phyloP scores from a whole-genome alignment of 2,113 vertebrate species.

The Eclectus roratus region DNA sequence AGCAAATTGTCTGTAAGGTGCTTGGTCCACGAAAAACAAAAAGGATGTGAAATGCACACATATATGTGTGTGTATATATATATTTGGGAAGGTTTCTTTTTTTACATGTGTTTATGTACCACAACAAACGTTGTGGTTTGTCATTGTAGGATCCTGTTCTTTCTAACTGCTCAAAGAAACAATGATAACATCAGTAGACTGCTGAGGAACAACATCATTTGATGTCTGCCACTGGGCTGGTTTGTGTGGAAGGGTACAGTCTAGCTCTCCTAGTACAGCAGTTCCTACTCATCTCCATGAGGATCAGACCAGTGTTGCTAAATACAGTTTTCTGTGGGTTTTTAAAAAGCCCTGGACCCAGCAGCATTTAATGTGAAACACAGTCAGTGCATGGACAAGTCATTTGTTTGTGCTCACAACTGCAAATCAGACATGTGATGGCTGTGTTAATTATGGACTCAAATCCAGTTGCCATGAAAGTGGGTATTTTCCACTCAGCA shows the following conservation, averaged over 20 bases:
- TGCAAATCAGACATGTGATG: not conserved
- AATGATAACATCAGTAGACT: constrained; percentile 1
- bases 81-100: not conserved
- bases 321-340: not conserved
- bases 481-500: not conserved
- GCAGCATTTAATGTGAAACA: not conserved
- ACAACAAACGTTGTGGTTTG: not conserved
- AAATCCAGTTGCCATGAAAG: not conserved
- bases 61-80: not conserved
- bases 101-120: not conserved
- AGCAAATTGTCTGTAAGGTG: not conserved
- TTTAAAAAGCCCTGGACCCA: not conserved
- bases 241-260: not conserved
- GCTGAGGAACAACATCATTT: not conserved
- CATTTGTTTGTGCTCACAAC: not conserved
- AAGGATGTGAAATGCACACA: not conserved
- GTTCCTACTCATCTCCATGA: not conserved
- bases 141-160: not conserved
- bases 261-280: not conserved
- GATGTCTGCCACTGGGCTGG: not conserved
- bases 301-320: not conserved
- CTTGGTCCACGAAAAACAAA: not conserved
- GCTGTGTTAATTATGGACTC: not conserved
- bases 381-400: not conserved
- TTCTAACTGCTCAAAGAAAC: not conserved